Conservation (phyloP, 2,113 vertebrate genomes). For the Dasypus novemcinctus region DNA sequence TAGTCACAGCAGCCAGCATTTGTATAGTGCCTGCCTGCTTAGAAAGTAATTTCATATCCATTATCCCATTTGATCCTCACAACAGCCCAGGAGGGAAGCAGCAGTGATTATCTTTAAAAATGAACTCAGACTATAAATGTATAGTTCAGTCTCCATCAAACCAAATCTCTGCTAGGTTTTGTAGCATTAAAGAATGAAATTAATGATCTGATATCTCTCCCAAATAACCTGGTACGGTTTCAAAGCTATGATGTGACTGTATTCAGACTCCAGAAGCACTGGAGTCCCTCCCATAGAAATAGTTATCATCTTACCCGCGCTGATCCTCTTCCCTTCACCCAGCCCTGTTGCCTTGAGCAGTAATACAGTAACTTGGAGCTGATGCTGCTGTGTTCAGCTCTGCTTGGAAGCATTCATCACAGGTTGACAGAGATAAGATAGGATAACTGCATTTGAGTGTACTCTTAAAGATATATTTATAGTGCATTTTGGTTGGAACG, state of each 20-base stretch:
- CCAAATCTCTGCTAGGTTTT: conserved; percentile 56
- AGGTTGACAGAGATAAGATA: conserved; percentile 76
- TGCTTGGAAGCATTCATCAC: conserved; percentile 75
- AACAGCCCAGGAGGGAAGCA: conserved; percentile 41
- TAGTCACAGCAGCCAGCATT: background rate
- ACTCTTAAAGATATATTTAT: conserved; percentile 78
- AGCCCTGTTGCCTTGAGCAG: conserved; percentile 59
- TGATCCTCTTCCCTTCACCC: conserved; percentile 11
- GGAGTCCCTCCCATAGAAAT: conserved; percentile 58
- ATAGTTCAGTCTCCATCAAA: conserved; percentile 39
- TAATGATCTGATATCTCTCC: conserved; percentile 59
- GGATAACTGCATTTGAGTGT: conserved; percentile 74
- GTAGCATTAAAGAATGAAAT: conserved; percentile 57
- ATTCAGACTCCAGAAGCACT: conserved; percentile 60
- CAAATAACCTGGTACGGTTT: conserved; percentile 54
- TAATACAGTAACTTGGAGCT: conserved; percentile 50
- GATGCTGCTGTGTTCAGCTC: conserved; percentile 62
- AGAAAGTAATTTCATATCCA: background rate
- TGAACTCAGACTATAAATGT: conserved; percentile 54
- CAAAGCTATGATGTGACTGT: conserved; percentile 56
- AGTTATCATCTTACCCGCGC: conserved; percentile 53
- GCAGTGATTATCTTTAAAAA: conserved; percentile 52
- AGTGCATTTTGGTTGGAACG: conserved; percentile 76
- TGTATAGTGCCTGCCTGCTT: background rate
- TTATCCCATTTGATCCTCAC: conserved; percentile 37